Percentiles rank a stretch among this genome's conserved stretches.
Conservation (phyloP, 2,797 vertebrate species). For the Lemur catta region DNA sequence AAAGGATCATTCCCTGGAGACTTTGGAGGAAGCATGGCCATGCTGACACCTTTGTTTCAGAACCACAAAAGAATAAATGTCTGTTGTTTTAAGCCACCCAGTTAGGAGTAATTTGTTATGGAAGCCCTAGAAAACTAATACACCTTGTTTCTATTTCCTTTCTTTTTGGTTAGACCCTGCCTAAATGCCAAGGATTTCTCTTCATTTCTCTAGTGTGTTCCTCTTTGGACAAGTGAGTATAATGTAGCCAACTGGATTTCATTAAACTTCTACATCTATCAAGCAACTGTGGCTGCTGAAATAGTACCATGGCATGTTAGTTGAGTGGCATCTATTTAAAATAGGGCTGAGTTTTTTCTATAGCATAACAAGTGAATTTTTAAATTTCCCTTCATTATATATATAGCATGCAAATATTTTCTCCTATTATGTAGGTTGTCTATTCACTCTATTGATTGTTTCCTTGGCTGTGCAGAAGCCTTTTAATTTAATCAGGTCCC, state of each 20-base stretch:
- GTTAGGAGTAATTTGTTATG: background rate
- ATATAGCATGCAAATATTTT: too few relatives aligned
- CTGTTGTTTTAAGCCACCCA: background rate
- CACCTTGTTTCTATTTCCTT: background rate
- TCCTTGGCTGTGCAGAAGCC: too few relatives aligned
- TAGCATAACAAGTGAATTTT: background rate
- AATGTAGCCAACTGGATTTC: conserved; percentile 22
- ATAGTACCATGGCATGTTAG: background rate
- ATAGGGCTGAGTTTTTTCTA: background rate
- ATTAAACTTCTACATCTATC: background rate
- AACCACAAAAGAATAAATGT: conserved; percentile 6
- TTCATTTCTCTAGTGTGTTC: background rate
- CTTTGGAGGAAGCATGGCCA: background rate
- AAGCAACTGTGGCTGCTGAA: background rate
- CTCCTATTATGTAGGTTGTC: too few relatives aligned
- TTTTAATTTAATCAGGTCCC: too few relatives aligned
- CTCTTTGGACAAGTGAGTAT: background rate
- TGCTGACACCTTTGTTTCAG: background rate
- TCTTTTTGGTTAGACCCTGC: background rate
- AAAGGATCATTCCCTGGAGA: background rate
- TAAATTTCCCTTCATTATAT: background rate
- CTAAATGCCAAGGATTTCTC: background rate
- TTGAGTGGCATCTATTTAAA: background rate
- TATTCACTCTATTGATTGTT: too few relatives aligned
- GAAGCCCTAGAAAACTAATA: background rate